Conservation (phyloP, 2,888 invertebrate genomes). For the Erebia epiphron region DNA sequence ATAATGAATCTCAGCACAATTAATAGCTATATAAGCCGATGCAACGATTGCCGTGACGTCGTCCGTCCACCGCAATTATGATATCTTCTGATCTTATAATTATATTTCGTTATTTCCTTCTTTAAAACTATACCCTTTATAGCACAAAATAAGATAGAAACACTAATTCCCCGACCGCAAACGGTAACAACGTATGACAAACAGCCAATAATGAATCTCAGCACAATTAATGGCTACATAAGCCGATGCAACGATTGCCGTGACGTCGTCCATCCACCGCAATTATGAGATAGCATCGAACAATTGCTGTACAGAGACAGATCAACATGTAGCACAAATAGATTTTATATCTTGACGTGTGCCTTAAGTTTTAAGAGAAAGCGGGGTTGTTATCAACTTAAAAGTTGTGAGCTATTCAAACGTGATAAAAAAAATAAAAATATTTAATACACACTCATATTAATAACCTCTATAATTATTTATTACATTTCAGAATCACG, state of each 20-base stretch:
- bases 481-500: too few relatives aligned
- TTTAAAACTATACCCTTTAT: too few relatives aligned
- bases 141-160: background rate
- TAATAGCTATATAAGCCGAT: too few relatives aligned
- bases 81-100: too few relatives aligned
- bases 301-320: slow-evolving; percentile 50
- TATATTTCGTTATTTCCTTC: too few relatives aligned
- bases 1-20: too few relatives aligned
- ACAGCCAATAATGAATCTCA: slow-evolving; percentile 30
- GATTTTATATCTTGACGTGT: slow-evolving; percentile 53
- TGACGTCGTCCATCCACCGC: slow-evolving; percentile 45
- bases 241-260: slow-evolving; percentile 48
- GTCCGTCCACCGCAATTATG: too few relatives aligned
- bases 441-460: too few relatives aligned
- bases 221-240: slow-evolving; percentile 40
- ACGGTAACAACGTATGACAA: slow-evolving; percentile 21
- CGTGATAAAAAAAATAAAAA: too few relatives aligned
- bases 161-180: slow-evolving; percentile 2
- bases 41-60: too few relatives aligned
- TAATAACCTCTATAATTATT: too few relatives aligned
- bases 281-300: slow-evolving; percentile 62
- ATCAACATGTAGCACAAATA: slow-evolving; percentile 69
- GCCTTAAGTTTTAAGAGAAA: slow-evolving; percentile 42
- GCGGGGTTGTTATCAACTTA: background rate
- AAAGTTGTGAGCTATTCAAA: background rate